Evolutionary conservation across 23 tunicate species (phyloP).

Genomic region (Styela plicata): DNA sequence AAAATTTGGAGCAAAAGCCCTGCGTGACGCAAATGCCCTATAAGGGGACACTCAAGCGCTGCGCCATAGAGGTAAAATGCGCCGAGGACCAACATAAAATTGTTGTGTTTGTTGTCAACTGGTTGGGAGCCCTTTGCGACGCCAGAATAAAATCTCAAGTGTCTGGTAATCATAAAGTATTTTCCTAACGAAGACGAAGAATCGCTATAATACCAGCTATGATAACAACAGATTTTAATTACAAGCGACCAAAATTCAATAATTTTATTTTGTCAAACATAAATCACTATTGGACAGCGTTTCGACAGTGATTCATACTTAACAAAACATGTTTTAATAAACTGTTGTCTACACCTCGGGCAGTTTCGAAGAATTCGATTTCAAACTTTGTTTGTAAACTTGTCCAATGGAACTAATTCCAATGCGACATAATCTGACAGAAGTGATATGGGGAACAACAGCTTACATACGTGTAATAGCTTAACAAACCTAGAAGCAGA

Average conservation of each 20-base stretch:
- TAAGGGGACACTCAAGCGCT: neutral
- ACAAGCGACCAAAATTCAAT: too few relatives aligned
- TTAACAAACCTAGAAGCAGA: too few relatives aligned
- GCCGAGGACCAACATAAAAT: neutral
- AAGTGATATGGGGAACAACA: neutral
- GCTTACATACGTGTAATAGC: neutral
- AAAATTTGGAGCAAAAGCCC: neutral
- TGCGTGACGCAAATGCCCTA: neutral
- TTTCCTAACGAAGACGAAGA: too few relatives aligned
- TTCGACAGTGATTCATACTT: too few relatives aligned
- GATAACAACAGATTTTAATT: too few relatives aligned
- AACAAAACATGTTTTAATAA: too few relatives aligned
- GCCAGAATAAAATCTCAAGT: neutral
- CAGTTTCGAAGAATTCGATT: neutral
- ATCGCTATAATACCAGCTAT: too few relatives aligned
- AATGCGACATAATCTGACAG: neutral
- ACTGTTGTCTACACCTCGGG: neutral
- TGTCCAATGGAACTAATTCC: neutral
- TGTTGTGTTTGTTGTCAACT: neutral
- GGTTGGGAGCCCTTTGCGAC: neutral
- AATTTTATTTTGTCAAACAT: too few relatives aligned
- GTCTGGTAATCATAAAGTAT: too few relatives aligned
- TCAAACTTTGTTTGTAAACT: neutral
- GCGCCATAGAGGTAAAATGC: neutral
- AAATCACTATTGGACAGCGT: too few relatives aligned